phyloP scores from a whole-genome alignment of 2,888 invertebrate genomes.

The Lasioglossum figueresi region DNA sequence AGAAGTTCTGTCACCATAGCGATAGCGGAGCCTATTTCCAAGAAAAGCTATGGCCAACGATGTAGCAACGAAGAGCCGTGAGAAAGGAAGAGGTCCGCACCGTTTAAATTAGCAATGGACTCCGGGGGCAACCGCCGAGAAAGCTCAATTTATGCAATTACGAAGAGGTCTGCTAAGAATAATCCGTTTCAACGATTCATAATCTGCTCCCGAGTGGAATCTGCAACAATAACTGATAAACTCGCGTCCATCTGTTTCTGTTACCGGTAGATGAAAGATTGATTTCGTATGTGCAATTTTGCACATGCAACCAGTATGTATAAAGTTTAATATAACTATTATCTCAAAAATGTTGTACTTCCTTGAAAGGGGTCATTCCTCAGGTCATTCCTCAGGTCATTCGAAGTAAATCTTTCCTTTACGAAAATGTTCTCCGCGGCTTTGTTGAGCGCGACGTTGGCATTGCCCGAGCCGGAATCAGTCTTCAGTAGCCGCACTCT shows the following conservation, averaged over 20 bases:
- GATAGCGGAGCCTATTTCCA: constrained; percentile 30
- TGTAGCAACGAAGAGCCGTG: constrained; percentile 21
- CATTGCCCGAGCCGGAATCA: too few relatives aligned
- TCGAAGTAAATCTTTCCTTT: too few relatives aligned
- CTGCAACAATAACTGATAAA: neutral
- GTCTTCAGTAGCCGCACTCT: too few relatives aligned
- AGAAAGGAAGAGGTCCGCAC: constrained; percentile 29
- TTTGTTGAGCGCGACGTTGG: too few relatives aligned
- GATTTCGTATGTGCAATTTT: neutral
- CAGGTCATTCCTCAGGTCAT: too few relatives aligned
- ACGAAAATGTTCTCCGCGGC: too few relatives aligned
- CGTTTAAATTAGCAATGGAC: constrained; percentile 7
- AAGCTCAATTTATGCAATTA: constrained; percentile 13
- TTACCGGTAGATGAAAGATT: neutral
- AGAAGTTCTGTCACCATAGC: constrained; percentile 34
- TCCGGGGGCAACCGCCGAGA: neutral
- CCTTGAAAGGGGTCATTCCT: too few relatives aligned
- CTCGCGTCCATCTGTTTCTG: neutral
- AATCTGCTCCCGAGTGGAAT: neutral
- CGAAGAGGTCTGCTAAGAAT: neutral
- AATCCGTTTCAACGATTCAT: neutral
- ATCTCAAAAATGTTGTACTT: too few relatives aligned
- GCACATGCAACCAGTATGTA: too few relatives aligned
- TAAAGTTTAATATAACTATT: too few relatives aligned
- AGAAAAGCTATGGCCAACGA: constrained; percentile 25